Conservation (phyloP, 1,140 invertebrate genomes). For the Drosophila jambulina region DNA sequence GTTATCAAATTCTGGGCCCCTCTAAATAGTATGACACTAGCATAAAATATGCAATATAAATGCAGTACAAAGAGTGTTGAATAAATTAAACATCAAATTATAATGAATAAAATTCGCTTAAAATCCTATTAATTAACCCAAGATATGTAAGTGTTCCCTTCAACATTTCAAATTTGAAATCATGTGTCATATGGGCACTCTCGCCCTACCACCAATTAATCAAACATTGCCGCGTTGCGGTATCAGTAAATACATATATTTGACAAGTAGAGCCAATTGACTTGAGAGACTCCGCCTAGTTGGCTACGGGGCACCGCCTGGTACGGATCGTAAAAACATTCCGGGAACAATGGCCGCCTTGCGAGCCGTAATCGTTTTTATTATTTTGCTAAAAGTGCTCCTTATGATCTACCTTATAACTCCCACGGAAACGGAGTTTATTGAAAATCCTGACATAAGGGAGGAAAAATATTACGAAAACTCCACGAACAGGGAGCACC, state of each 20-base stretch:
- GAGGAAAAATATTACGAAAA: neutral
- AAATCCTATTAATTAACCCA: neutral
- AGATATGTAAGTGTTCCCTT: neutral
- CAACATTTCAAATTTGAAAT: neutral
- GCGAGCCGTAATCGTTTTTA: neutral
- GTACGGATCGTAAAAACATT: neutral
- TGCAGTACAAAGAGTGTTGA: neutral
- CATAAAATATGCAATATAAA: neutral
- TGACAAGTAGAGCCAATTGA: neutral
- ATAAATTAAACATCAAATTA: neutral
- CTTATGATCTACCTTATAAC: slow-evolving; percentile 7
- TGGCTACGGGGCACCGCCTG: neutral
- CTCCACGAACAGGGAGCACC: slow-evolving; percentile 46
- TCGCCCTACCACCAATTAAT: neutral
- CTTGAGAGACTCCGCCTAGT: neutral
- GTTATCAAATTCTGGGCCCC: neutral
- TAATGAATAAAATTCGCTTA: neutral
- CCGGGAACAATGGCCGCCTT: slow-evolving; percentile 3
- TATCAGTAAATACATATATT: slow-evolving; percentile 1
- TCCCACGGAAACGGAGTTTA: neutral
- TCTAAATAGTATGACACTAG: neutral
- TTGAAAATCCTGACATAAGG: neutral
- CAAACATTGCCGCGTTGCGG: neutral
- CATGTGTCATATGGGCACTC: neutral
- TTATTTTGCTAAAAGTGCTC: slow-evolving; percentile 14